Conservation (phyloP, 2,888 invertebrate species). For the Trisateles emortualis region DNA sequence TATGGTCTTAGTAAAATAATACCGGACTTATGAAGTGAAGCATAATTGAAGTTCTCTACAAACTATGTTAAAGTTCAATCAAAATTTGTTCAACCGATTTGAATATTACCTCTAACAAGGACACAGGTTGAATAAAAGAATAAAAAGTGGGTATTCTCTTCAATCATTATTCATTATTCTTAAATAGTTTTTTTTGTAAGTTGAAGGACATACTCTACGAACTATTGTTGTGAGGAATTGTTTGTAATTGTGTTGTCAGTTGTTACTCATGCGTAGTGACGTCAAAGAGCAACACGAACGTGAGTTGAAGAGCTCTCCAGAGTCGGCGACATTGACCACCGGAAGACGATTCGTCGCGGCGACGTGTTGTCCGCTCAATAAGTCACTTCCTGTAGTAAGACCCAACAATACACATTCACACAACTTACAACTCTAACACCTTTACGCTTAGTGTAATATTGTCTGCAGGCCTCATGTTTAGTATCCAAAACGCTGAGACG, state of each 20-base stretch:
- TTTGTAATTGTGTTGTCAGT: conserved; percentile 5
- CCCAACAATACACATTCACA: conserved; percentile 11
- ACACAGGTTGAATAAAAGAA: too few relatives aligned
- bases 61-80: too few relatives aligned
- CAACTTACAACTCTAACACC: conserved; percentile 31
- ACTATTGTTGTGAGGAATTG: background rate
- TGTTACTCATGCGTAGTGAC: conserved; percentile 13
- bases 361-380: conserved; percentile 68
- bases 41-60: too few relatives aligned
- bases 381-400: conserved; percentile 64
- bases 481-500: conserved; percentile 39
- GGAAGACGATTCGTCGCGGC: conserved; percentile 73
- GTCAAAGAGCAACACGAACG: conserved; percentile 31
- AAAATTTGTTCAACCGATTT: too few relatives aligned
- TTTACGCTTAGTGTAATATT: conserved; percentile 11
- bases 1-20: background rate
- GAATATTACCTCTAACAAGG: too few relatives aligned
- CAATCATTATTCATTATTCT: too few relatives aligned
- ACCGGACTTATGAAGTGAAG: too few relatives aligned
- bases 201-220: background rate
- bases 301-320: conserved; percentile 39
- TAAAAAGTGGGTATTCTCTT: too few relatives aligned
- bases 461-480: conserved; percentile 4
- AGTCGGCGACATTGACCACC: conserved; percentile 69
- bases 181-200: too few relatives aligned